A percentile compares a stretch with the other conserved stretches of the same genome.
phyloP scores from a whole-genome alignment of 2,113 vertebrate species.

The Percina caprodes region DNA sequence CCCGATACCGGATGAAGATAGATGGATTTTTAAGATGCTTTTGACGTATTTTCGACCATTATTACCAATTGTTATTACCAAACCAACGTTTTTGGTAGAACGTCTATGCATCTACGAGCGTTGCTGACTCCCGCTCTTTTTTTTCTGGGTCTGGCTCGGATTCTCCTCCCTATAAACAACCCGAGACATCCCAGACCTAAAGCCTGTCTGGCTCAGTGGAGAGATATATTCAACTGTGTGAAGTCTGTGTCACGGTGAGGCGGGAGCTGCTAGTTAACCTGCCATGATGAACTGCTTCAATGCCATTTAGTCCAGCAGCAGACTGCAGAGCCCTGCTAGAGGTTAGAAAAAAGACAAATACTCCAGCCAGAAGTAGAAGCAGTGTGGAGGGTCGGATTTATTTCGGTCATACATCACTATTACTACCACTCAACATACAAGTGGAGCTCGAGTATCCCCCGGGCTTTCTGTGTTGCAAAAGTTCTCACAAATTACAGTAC shows the following conservation, averaged over 20 bases:
- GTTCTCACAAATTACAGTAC: slow-evolving; percentile 17
- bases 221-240: slow-evolving; percentile 45
- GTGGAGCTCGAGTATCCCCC: slow-evolving; percentile 9
- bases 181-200: slow-evolving; percentile 4
- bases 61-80: too few species aligned
- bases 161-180: slow-evolving; percentile 17
- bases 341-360: slow-evolving; percentile 3
- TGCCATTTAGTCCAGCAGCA: slow-evolving; percentile 54
- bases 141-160: background rate
- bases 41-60: too few species aligned
- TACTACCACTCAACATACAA: slow-evolving; percentile 23
- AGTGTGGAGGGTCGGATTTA: slow-evolving; percentile 60
- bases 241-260: slow-evolving; percentile 44
- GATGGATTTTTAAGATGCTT: too few species aligned
- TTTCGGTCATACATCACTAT: slow-evolving; percentile 59
- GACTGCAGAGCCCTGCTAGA: slow-evolving; percentile 12
- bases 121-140: background rate
- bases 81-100: too few species aligned
- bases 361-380: slow-evolving; percentile 26
- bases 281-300: slow-evolving; percentile 64
- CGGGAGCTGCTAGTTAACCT: slow-evolving; percentile 64
- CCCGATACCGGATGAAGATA: too few species aligned
- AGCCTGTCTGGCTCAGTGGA: slow-evolving; percentile 49
- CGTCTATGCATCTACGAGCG: background rate
- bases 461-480: background rate